Evolutionary conservation across 2,797 vertebrate genomes (phyloP).

Genomic region (Trichosurus vulpecula): DNA sequence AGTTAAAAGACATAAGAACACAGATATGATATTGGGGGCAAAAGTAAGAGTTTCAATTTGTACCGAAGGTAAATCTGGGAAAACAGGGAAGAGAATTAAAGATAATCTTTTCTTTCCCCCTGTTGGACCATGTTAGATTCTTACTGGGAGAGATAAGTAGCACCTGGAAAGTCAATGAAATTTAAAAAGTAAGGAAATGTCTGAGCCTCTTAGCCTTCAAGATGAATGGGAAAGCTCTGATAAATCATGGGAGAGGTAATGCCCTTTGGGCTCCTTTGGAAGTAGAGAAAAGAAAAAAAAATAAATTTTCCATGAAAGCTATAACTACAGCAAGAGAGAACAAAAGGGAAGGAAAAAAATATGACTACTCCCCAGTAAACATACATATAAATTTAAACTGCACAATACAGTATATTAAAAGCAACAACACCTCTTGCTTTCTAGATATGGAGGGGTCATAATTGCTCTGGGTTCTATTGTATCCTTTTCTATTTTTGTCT

Average conservation of each 20-base stretch:
- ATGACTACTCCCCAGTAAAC: not conserved
- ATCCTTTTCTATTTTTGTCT: not conserved
- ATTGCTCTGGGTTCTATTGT: not conserved
- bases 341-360: not conserved
- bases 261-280: not conserved
- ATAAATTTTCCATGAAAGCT: not conserved
- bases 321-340: not conserved
- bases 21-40: not conserved
- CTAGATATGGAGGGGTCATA: not conserved
- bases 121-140: not conserved
- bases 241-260: not conserved
- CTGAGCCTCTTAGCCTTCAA: not conserved
- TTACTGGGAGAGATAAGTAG: not conserved
- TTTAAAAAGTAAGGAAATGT: not conserved
- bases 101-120: not conserved
- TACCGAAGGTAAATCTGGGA: not conserved
- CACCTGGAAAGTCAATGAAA: not conserved
- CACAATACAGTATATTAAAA: not conserved
- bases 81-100: not conserved
- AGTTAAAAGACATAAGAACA: not conserved
- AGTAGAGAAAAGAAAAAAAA: not conserved
- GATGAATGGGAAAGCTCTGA: not conserved
- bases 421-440: not conserved
- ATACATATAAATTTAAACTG: not conserved
- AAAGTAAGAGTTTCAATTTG: not conserved